These are phyloP conservation scores for Bubo bubo DNA, from an alignment of 2,113 vertebrate genomes.

Conservation along the genomic window DNA sequence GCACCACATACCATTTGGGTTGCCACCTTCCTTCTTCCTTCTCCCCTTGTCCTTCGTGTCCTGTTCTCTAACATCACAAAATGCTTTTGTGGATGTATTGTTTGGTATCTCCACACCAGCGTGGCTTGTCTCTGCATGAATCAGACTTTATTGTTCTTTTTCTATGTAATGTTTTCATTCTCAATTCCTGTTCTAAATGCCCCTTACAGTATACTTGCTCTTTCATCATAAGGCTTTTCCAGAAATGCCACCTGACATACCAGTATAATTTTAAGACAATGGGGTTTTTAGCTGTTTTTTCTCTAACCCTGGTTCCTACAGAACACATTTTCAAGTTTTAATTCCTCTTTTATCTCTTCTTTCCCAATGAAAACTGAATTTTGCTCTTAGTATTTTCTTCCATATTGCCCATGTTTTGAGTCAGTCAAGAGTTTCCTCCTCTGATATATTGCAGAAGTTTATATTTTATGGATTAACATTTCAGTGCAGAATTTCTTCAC, in stretches of 20 bases:
- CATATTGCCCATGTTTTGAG: not conserved
- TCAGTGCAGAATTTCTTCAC: not conserved
- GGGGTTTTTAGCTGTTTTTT: not conserved
- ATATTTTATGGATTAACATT: not conserved
- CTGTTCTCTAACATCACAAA: not conserved
- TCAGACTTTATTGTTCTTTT: not conserved
- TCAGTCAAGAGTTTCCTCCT: not conserved
- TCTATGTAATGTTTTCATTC: not conserved
- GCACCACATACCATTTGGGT: not conserved
- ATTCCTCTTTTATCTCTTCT: not conserved
- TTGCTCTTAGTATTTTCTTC: not conserved
- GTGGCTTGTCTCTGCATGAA: not conserved
- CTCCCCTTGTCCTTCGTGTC: not conserved
- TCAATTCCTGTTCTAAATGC: not conserved
- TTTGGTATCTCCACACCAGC: not conserved
- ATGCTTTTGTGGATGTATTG: not conserved
- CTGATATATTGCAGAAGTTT: not conserved
- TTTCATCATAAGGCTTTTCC: not conserved
- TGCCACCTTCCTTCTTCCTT: not conserved
- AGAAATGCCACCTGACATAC: not conserved
- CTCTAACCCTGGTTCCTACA: not conserved
- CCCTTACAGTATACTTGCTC: not conserved
- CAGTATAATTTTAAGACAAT: not conserved
- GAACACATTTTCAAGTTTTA: not conserved
- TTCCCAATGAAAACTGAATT: not conserved